These are phyloP conservation scores for Corvus hawaiiensis DNA, from an alignment of 2,113 vertebrate species.

Conservation along the genomic window DNA sequence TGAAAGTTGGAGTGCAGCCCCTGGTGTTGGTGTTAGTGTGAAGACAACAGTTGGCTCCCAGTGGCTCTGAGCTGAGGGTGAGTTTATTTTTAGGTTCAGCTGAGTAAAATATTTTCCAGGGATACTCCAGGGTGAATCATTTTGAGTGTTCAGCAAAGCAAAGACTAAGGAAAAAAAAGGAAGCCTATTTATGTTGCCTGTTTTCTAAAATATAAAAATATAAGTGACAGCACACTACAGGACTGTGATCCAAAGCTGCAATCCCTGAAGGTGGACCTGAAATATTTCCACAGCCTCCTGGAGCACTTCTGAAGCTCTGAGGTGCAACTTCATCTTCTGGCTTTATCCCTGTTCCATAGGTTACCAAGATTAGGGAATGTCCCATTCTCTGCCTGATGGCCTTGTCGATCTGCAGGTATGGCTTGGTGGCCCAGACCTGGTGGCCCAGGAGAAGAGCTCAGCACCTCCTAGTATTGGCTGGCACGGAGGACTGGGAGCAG, in stretches of 20 bases:
- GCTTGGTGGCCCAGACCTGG: background rate
- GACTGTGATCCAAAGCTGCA: background rate
- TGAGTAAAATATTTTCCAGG: slow-evolving; percentile 31
- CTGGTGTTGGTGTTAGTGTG: background rate
- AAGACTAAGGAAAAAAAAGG: background rate
- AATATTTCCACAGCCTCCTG: background rate
- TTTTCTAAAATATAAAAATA: background rate
- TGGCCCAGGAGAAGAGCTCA: background rate
- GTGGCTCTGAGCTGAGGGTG: background rate
- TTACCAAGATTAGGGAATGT: background rate
- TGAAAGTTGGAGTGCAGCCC: background rate
- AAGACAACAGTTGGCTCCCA: background rate
- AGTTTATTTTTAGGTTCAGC: slow-evolving; percentile 38
- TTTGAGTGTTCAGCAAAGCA: background rate
- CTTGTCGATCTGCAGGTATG: background rate
- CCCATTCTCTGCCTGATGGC: background rate
- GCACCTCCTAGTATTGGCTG: background rate
- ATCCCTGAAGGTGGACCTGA: background rate
- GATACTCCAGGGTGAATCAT: background rate
- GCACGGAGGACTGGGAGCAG: accelerated
- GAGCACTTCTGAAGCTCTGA: background rate
- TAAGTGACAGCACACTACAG: background rate
- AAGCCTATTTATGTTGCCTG: background rate
- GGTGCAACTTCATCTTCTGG: background rate
- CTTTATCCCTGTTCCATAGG: background rate